phyloP scores from a whole-genome alignment of 2,888 invertebrate species.

The Lepidochitona cinerea region DNA sequence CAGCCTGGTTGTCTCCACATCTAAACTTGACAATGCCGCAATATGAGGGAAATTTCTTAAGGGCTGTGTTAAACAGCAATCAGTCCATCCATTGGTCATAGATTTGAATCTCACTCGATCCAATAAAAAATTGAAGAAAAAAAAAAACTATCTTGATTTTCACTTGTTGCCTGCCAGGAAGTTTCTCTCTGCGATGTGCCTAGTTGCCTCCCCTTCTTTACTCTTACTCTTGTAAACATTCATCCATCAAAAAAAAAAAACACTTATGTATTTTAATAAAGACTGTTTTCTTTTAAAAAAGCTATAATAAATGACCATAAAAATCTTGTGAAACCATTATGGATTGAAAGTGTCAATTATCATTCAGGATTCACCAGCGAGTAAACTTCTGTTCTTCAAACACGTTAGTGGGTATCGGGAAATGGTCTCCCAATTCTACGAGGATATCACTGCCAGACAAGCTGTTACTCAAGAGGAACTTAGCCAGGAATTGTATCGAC shows the following conservation, averaged over 20 bases:
- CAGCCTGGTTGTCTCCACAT: too few relatives aligned
- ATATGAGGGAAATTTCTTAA: too few relatives aligned
- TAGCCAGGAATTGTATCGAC: conserved; percentile 7
- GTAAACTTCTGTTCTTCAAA: conserved; percentile 28
- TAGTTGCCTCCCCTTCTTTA: too few relatives aligned
- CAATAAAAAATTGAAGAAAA: too few relatives aligned
- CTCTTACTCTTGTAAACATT: background rate
- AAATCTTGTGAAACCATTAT: background rate
- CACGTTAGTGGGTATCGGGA: conserved; percentile 27
- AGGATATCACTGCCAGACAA: background rate
- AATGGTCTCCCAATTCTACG: conserved; percentile 25
- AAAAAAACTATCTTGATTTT: too few relatives aligned
- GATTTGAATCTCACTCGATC: too few relatives aligned
- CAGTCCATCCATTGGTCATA: too few relatives aligned
- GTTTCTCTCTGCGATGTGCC: too few relatives aligned
- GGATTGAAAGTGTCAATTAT: background rate
- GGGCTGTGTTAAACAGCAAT: too few relatives aligned
- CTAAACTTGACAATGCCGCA: too few relatives aligned
- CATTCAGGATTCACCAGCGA: conserved; percentile 24
- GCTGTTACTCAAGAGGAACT: conserved; percentile 15
- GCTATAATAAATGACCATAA: background rate
- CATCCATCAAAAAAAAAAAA: background rate
- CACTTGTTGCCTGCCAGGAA: too few relatives aligned
- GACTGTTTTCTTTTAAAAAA: conserved; percentile 18
- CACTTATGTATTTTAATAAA: background rate